These are phyloP conservation scores for Patagioenas fasciata DNA, from an alignment of 2,113 vertebrate species.

Conservation along the genomic window DNA sequence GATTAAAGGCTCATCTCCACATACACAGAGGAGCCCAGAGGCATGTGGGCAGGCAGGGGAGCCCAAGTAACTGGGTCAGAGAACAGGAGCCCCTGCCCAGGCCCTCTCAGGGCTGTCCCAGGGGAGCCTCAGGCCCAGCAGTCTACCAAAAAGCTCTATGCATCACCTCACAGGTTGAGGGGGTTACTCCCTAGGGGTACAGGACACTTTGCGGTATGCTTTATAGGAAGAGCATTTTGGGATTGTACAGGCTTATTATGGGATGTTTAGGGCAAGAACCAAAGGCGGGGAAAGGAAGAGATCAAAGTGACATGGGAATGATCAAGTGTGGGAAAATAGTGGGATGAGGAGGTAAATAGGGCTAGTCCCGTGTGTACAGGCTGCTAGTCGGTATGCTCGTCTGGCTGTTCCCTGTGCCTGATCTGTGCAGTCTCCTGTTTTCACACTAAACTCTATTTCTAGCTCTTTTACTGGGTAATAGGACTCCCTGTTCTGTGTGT, in stretches of 20 bases:
- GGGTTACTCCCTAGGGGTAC: not conserved
- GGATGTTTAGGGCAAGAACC: not conserved
- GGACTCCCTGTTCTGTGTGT: not conserved
- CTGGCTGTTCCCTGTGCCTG: not conserved
- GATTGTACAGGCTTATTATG: not conserved
- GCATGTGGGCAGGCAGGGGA: not conserved
- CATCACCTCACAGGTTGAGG: fast-evolving
- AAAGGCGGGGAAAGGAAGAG: not conserved
- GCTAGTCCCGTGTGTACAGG: not conserved
- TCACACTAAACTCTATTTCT: not conserved
- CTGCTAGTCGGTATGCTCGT: not conserved
- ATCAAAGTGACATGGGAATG: not conserved
- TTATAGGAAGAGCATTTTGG: not conserved
- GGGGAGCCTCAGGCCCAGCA: not conserved
- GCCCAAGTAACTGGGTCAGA: not conserved
- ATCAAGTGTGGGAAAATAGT: not conserved
- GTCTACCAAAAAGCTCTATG: not conserved
- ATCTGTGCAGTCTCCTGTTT: not conserved
- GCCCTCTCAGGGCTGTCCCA: not conserved
- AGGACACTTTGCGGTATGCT: fast-evolving
- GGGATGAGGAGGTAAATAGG: not conserved
- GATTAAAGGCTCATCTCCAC: not conserved
- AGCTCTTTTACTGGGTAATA: not conserved
- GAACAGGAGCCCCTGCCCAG: not conserved
- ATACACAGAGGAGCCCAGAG: not conserved